Evolutionary conservation across 2,113 vertebrate species (phyloP).

Genomic region (Gasterosteus aculeatus): DNA sequence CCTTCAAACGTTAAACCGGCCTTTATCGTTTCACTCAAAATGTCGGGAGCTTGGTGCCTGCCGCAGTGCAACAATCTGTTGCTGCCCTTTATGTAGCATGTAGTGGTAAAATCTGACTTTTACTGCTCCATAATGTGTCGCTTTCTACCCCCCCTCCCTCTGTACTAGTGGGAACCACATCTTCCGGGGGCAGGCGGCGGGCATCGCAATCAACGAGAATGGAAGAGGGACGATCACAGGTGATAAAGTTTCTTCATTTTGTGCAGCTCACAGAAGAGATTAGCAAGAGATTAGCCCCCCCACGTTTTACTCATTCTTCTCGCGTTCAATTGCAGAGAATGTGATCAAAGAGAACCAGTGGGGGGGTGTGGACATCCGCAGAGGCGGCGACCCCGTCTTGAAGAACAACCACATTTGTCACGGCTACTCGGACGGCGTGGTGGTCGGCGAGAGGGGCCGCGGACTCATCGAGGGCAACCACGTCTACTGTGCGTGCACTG

Average conservation of each 20-base stretch:
- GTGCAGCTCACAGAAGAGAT: background rate
- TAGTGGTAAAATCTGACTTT: background rate
- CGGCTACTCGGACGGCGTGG: slow-evolving; percentile 89
- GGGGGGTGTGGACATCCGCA: slow-evolving; percentile 90
- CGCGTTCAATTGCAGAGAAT: slow-evolving; percentile 80
- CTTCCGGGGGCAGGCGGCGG: slow-evolving; percentile 91
- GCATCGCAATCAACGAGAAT: slow-evolving; percentile 92
- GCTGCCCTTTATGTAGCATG: background rate
- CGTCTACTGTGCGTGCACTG: slow-evolving; percentile 85
- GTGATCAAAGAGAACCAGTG: slow-evolving; percentile 92
- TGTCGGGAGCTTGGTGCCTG: background rate
- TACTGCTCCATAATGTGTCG: background rate
- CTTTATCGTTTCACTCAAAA: background rate
- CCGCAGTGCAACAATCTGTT: background rate
- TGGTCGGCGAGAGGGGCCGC: slow-evolving; percentile 88
- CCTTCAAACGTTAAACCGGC: background rate
- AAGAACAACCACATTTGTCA: slow-evolving; percentile 91
- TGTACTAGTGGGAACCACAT: slow-evolving; percentile 90
- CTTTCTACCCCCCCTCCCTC: background rate
- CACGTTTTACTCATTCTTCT: background rate
- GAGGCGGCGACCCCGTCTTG: slow-evolving; percentile 87
- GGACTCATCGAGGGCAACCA: slow-evolving; percentile 90
- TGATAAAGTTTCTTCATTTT: slow-evolving; percentile 42
- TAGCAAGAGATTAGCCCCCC: background rate
- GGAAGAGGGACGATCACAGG: slow-evolving; percentile 92